phyloP scores from a whole-genome alignment of 2,888 invertebrate species.

The Stenchaetothrips biformis region DNA sequence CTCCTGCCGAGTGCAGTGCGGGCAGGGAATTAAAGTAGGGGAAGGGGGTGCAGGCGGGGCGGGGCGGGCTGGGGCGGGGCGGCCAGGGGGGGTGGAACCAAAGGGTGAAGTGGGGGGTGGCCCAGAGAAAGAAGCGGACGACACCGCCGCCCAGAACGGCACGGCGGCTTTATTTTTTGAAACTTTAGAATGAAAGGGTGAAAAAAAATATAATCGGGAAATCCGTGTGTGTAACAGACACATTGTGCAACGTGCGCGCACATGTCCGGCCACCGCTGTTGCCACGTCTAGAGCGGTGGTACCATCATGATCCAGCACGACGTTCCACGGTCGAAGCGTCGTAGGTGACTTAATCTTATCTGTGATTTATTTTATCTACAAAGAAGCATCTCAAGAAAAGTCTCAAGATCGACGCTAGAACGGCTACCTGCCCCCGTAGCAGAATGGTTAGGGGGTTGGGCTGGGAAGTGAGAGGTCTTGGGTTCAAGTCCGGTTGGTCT shows the following conservation, averaged over 20 bases:
- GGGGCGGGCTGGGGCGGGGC: no score
- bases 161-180: background rate
- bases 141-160: background rate
- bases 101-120: slow-evolving; percentile 10
- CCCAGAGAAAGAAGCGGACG: background rate
- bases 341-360: no score
- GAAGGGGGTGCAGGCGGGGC: background rate
- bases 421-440: no score
- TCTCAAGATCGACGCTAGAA: no score
- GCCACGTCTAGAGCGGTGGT: no score
- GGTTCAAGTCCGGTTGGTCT: no score
- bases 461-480: no score
- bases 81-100: slow-evolving; percentile 6
- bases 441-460: no score
- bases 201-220: slow-evolving; percentile 7
- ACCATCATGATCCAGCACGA: no score
- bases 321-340: no score
- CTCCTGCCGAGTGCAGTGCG: background rate
- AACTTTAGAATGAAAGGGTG: background rate
- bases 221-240: slow-evolving; percentile 1
- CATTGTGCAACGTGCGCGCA: background rate
- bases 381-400: no score
- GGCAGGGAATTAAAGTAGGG: background rate
- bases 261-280: background rate
- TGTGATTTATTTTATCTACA: no score